Evolutionary conservation across 2,113 vertebrate genomes (phyloP), one percentile per base, ranked within the genome.

Genomic region (Arvicanthis niloticus): DNA sequence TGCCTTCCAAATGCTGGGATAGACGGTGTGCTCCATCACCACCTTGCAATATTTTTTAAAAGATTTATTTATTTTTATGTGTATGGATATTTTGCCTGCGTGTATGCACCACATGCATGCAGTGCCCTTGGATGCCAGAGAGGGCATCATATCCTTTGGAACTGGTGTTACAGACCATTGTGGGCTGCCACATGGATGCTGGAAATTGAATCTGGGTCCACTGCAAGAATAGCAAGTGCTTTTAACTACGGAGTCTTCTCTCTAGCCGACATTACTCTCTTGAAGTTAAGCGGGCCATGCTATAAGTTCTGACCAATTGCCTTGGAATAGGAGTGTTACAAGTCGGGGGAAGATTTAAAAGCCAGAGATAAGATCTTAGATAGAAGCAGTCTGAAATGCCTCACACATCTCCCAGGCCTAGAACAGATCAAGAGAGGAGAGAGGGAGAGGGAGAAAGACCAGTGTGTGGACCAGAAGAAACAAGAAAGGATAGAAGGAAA

Each of bases 291-390:
- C 81, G 34, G 42, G 51, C 11, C 48, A 70, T 82, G 19, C 82
- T 26, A 70, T 95, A 92, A 95, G 3, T 34, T 94, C 51, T 93
- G 62, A 40, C 7, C 40, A 91, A 88, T 68, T 88, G 22, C 10
- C 31, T 80, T n/a, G 15, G 17, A 85, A 84, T 81, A 60, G 42
- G 91, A 94, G n/a, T 94, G 91, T 84, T 15, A 68, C 53, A 82
- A 10, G 29, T 42, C 89, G 29, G 29, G 40, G 84, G 56, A 89
- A 89, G 15, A 78, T 94, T 84, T 95, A 76, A 93, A 34, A 95
- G 65, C 0, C 24, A 93, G 22, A 75, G 26, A 37, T 91, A 15
- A 65, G 58, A 82, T 91, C 42, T 91, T 67, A 93, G 76, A 8
- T 67, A 93, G 67, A 88, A 88, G 45, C 48, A 85, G 51, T 51